Evolutionary conservation across 2,888 invertebrate species (phyloP).

Genomic region (Cheilosia impressa): DNA sequence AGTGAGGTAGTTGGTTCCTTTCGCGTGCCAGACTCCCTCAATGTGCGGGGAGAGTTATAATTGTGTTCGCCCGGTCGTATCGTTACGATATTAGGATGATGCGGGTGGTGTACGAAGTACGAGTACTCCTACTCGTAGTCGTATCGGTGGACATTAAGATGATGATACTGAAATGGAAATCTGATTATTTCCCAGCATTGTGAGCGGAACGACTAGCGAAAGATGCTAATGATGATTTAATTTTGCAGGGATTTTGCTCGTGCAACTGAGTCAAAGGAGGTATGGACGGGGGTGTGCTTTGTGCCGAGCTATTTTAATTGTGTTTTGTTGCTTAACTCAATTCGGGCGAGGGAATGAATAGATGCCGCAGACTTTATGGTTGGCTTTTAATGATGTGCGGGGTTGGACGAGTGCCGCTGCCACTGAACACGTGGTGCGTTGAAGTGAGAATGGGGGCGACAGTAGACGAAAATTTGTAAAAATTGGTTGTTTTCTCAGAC

Average conservation of each 20-base stretch:
- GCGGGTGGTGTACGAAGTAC: background rate
- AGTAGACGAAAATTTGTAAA: no score
- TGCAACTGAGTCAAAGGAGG: constrained; percentile 12
- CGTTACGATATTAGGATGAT: background rate
- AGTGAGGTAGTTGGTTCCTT: background rate
- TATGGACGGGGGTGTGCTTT: background rate
- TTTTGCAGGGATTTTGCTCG: constrained; percentile 54
- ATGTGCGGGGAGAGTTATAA: constrained; percentile 62
- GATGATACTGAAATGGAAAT: constrained; percentile 70
- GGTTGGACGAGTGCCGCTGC: no score
- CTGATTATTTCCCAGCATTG: constrained; percentile 54
- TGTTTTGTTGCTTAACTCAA: background rate
- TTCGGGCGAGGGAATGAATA: background rate
- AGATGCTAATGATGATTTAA: constrained; percentile 74
- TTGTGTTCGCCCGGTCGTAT: constrained; percentile 33
- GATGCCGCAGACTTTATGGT: no score
- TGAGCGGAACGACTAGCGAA: constrained; percentile 27
- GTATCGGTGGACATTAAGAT: constrained; percentile 61
- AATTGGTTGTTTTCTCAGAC: no score
- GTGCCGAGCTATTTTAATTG: background rate
- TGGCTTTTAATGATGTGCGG: no score
- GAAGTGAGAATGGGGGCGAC: no score
- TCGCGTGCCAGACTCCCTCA: constrained; percentile 13
- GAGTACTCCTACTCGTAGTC: no score
- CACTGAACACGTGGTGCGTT: no score